Evolutionary conservation across 2,888 invertebrate species (phyloP).

Genomic region (Heliconius cydno): DNA sequence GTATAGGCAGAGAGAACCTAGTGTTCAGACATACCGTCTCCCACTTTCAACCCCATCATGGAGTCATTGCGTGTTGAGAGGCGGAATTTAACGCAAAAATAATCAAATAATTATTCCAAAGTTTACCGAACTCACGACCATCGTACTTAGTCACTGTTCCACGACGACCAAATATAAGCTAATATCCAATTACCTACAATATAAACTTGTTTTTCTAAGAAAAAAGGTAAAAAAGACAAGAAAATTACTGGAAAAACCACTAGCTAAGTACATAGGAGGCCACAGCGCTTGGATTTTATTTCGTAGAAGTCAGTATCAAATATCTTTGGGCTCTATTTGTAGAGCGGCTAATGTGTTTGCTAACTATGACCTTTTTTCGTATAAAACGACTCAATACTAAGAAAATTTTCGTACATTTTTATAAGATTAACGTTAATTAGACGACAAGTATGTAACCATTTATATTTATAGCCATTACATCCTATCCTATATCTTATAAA

Average conservation of each 20-base stretch:
- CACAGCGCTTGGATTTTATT: conserved; percentile 14
- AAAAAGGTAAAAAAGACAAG: background rate
- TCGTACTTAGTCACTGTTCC: no score
- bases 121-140: no score
- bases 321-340: conserved; percentile 18
- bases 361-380: conserved; percentile 10
- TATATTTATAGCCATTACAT: no score
- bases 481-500: no score
- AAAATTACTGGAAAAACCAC: conserved; percentile 7
- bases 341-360: conserved; percentile 25
- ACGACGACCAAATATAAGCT: no score
- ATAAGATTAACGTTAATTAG: background rate
- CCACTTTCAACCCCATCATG: no score
- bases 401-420: background rate
- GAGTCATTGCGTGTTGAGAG: no score
- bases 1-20: no score
- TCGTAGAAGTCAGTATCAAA: conserved; percentile 23
- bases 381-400: background rate
- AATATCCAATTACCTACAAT: background rate
- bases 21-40: no score
- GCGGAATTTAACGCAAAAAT: no score
- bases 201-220: background rate
- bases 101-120: no score
- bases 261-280: background rate
- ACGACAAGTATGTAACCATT: background rate